Evolutionary conservation across 2,113 vertebrate genomes (phyloP), one percentile per base, ranked within the genome.

Genomic region (Stigmatopora nigra): DNA sequence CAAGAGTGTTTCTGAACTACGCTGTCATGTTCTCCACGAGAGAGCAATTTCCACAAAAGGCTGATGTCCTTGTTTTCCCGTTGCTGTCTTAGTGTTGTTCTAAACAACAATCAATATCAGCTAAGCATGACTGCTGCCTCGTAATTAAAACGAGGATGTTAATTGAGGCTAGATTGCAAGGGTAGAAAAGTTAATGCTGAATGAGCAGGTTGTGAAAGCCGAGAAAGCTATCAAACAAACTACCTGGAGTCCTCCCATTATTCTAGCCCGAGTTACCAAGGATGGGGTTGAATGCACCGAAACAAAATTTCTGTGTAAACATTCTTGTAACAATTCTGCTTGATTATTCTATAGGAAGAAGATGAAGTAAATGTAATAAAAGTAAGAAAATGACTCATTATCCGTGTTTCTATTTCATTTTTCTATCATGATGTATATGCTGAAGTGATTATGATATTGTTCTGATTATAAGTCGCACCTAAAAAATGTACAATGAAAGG

Each of bases 81-180:
- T 80, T 80, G 78, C 86, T 78, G 79, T 74, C 73, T 82, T 46
- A 7, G 56, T 82, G 75, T 82, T 83, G 75, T 77, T 87, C 79
- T 84, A 82, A 88, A 81, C 79, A 76, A 81, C 81, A 87, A 88
- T 88, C 88, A 86, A 89, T 87, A 82, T 78, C 72, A 71, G 81
- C 83, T 84, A 87, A 88, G 77, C 83, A 84, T 84, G 83, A 87
- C 77, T 82, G 80, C 81, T 79, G 77, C 80, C 67, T 81, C 73
- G 84, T 88, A 88, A 89, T 89, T 88, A 89, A 85, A 75, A 78
- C 47, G 61, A 82, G 71, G 77, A 85, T 81, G 81, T 83, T 87
- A 88, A 88, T 80, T 85, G 82, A 85, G 56, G 80, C 65, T 73
- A 31, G 72, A 83, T 77, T 49, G 68, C 74, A 80, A 72, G 70